Conservation (phyloP, 2,797 vertebrate species). For the Halcyon leucocephala region DNA sequence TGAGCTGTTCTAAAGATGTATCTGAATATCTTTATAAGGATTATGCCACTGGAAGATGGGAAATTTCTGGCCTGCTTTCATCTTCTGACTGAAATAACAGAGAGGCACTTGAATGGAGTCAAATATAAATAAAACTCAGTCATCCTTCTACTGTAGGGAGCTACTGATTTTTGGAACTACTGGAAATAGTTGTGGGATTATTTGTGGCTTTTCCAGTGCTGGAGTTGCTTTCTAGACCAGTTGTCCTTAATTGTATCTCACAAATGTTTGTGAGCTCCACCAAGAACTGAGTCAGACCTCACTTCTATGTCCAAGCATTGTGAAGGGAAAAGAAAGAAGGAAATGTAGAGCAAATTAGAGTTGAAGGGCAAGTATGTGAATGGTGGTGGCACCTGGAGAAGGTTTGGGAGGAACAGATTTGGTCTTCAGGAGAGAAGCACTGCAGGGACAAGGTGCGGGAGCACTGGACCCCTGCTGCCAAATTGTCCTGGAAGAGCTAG, state of each 20-base stretch:
- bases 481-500: background rate
- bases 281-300: background rate
- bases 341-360: background rate
- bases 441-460: background rate
- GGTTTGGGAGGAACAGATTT: background rate
- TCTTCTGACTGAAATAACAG: background rate
- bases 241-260: background rate
- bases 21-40: background rate
- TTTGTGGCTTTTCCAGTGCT: background rate
- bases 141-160: background rate
- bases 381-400: background rate
- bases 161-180: background rate
- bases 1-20: background rate
- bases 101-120: background rate
- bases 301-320: background rate
- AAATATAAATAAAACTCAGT: background rate
- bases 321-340: background rate
- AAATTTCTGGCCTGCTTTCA: background rate
- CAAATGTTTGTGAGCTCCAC: accelerated
- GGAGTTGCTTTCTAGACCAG: background rate
- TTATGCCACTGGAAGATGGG: background rate
- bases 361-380: background rate
- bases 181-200: background rate
- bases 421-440: background rate
- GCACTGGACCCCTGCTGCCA: accelerated